phyloP scores from a whole-genome alignment of 2,888 invertebrate genomes.

The Phyllotreta striolata region DNA sequence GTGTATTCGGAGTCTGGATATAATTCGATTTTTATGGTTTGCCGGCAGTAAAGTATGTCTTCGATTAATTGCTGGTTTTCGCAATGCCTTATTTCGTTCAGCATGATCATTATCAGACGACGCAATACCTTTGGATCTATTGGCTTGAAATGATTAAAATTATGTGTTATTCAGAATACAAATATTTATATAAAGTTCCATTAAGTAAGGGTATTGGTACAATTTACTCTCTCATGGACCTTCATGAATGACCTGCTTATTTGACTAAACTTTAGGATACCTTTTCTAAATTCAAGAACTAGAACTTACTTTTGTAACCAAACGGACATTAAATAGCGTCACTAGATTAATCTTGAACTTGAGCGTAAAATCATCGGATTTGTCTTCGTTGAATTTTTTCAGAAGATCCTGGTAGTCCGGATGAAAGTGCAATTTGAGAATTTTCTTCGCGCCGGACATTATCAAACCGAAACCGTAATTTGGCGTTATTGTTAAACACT shows the following conservation, averaged over 20 bases:
- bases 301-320: constrained; percentile 33
- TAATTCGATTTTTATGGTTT: constrained; percentile 21
- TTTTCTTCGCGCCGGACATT: constrained; percentile 36
- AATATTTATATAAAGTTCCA: not conserved
- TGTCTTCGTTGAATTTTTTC: constrained; percentile 33
- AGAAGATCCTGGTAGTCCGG: constrained; percentile 41
- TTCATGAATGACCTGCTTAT: no score
- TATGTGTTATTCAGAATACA: not conserved
- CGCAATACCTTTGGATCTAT: constrained; percentile 35
- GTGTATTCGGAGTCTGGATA: constrained; percentile 7
- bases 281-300: no score
- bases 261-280: no score
- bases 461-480: constrained; percentile 45
- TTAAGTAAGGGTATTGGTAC: no score
- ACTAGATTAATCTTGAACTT: constrained; percentile 22
- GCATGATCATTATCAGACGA: constrained; percentile 33
- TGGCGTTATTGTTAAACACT: constrained; percentile 43
- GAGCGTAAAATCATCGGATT: constrained; percentile 21
- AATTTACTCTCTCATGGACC: no score
- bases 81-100: constrained; percentile 37
- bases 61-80: constrained; percentile 19
- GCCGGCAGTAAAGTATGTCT: constrained; percentile 33
- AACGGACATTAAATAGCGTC: constrained; percentile 36
- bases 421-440: constrained; percentile 37
- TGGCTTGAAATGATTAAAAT: constrained; percentile 29